Conservation (phyloP, 2,888 invertebrate genomes). For the Gerris lacustris region DNA sequence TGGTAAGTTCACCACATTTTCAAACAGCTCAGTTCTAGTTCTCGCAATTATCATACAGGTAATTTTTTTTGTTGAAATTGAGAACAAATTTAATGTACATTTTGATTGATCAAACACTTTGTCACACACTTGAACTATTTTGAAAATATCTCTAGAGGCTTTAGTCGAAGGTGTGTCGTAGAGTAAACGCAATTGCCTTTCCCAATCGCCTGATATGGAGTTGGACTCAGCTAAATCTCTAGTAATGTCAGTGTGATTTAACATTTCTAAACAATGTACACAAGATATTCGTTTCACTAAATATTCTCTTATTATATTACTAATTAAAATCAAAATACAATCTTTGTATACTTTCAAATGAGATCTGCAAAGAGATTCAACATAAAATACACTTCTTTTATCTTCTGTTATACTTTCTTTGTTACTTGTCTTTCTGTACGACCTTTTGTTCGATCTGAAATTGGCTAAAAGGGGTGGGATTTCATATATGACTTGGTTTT, state of each 20-base stretch:
- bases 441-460: background rate
- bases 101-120: background rate
- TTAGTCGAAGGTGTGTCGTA: no score
- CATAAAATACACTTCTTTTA: background rate
- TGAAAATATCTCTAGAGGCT: background rate
- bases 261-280: background rate
- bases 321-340: background rate
- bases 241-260: background rate
- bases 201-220: no score
- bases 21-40: background rate
- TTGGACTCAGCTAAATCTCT: no score
- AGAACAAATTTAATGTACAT: background rate
- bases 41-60: background rate
- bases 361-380: background rate
- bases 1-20: background rate
- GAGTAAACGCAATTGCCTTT: no score
- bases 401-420: background rate
- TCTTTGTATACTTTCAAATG: background rate
- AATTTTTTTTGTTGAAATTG: background rate
- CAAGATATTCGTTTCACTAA: background rate
- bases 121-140: background rate
- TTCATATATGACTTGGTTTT: background rate
- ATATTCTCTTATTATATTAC: background rate
- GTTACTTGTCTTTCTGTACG: background rate
- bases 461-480: background rate